Base-by-base conservation (phyloP, 2,797 vertebrate genomes). In the Microctenopoma steveboyesi region DNA sequence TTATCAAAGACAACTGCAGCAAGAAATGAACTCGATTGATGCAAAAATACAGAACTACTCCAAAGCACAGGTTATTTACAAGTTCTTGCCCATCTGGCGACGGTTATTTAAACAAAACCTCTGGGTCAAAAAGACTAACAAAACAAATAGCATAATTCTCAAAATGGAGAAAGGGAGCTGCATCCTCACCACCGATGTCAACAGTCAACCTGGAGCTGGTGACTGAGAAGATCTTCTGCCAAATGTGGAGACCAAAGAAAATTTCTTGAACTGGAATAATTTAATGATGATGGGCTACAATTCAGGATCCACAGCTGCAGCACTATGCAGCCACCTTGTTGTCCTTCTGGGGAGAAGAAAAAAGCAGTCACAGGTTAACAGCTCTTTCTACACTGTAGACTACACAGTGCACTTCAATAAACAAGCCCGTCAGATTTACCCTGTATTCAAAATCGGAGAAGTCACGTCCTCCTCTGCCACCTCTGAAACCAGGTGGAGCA, bases 381-480 rank as follows among this genome's bases (percentile, higher is more conserved):
- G 2, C 2, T 0, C 12, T 18, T 30, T 27, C 37, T 13, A 27
- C n/a, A 6, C 16, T 13, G n/a, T 1, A 39, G 12, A 10, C 15
- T 22, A 16, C 12, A 27, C 7, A 15, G 10, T 11, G 22, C 27
- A 22, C 22, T 22, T 52, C 8, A 9, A 1, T 28, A 7, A 13
- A 50, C 18, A 9, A 46, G 9, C 16, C 2, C 1, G 8, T 46
- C 25, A 33, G 4, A 84, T 59, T 94, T 91, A 99, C 98, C 95
- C 96, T 95, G 85, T 98, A 98, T 83, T 99, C 97, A 79, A 97
- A 98, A 81, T 98, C 97, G 16, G 96, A 93, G 87, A 98, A 97
- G 71, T 97, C 96, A 37, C 96, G 92, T 81, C 96, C 97, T 30
- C 96, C 97, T 43, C 96, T 94, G 64, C 95, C 65, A 0, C 95